Evolutionary conservation across 2,113 vertebrate species (phyloP).

Genomic region (Tenrec ecaudatus): DNA sequence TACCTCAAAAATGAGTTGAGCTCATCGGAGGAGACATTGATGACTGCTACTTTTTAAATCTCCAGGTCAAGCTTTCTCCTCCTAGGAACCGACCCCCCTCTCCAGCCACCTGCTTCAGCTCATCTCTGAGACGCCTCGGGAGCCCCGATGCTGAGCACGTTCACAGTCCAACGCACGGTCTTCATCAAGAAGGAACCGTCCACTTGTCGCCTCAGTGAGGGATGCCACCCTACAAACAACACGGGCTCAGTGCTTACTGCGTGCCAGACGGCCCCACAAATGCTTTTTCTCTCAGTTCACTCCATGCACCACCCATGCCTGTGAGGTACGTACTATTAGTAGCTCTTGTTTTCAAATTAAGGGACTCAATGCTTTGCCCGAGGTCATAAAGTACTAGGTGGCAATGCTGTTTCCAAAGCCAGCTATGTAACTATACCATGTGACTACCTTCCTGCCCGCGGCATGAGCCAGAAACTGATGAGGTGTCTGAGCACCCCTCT

Average conservation of each 20-base stretch:
- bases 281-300: neutral
- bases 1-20: too few species aligned
- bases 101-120: neutral
- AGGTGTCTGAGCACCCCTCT: neutral
- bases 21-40: neutral
- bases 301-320: neutral
- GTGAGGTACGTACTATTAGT: too few species aligned
- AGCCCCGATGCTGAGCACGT: neutral
- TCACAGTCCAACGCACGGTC: neutral
- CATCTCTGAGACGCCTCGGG: neutral
- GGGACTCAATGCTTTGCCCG: neutral
- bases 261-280: neutral
- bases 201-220: neutral
- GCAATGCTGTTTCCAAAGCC: neutral
- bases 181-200: neutral
- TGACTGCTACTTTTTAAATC: neutral
- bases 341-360: neutral
- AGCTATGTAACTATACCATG: too few species aligned
- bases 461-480: neutral
- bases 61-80: neutral
- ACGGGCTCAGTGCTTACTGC: neutral
- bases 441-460: neutral
- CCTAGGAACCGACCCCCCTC: neutral
- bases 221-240: neutral
- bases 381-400: neutral